Percentiles rank a stretch among this genome's conserved stretches.
Conservation (phyloP, 2,888 invertebrate genomes). For the Asteroscopus sphinx region DNA sequence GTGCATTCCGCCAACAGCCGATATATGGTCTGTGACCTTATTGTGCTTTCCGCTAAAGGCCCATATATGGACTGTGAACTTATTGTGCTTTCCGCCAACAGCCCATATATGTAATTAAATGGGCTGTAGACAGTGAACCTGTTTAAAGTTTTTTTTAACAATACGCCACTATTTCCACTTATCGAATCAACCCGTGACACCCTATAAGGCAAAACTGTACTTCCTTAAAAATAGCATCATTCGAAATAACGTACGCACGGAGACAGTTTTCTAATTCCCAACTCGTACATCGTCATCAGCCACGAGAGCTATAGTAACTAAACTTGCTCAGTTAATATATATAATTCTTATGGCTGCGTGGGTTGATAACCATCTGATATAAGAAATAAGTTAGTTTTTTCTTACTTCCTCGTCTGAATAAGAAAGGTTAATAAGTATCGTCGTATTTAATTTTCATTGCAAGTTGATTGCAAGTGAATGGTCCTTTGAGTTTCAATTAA, state of each 20-base stretch:
- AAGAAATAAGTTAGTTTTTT: not conserved
- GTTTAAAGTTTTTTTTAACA: no score
- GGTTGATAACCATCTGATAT: not conserved
- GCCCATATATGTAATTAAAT: no score
- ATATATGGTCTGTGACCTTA: no score
- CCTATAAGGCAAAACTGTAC: no score
- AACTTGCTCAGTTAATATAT: constrained; percentile 2
- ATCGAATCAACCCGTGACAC: no score
- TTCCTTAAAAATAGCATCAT: constrained; percentile 9
- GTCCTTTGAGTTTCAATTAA: not conserved
- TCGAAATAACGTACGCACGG: not conserved
- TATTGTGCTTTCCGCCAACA: no score
- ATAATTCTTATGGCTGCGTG: not conserved
- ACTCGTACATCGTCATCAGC: not conserved
- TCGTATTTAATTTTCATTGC: not conserved
- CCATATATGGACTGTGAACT: no score
- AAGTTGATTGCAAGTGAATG: not conserved
- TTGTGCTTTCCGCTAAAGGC: no score
- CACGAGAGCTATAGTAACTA: constrained; percentile 6
- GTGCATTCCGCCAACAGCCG: no score
- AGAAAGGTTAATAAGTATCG: not conserved
- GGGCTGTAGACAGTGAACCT: no score
- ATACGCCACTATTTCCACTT: no score
- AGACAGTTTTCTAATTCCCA: constrained; percentile 3
- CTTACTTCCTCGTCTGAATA: constrained; percentile 2